A percentile compares a stretch with the other conserved stretches of the same genome.
Evolutionary conservation across 2,113 vertebrate genomes (phyloP).

Genomic region (Oenanthe oenanthe): DNA sequence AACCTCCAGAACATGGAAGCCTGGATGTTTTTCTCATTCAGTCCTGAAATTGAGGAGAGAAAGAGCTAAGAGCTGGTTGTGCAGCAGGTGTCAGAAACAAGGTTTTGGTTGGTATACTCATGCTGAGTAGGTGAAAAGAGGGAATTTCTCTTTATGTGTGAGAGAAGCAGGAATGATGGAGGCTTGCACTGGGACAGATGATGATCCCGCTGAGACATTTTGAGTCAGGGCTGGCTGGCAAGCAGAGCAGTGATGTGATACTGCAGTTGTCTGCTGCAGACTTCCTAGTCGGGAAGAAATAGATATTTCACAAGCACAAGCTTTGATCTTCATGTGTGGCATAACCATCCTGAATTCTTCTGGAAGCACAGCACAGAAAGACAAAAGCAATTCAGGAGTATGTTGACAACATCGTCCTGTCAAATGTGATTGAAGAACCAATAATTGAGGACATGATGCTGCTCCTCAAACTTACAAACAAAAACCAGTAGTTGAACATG

Average conservation of each 20-base stretch:
- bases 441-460: not conserved
- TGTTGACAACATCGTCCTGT: not conserved
- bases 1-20: not conserved
- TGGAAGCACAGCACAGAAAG: not conserved
- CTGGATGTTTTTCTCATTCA: not conserved
- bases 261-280: not conserved
- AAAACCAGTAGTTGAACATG: rapidly evolving
- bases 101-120: not conserved
- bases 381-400: not conserved
- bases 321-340: not conserved
- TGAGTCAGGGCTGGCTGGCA: not conserved
- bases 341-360: not conserved
- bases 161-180: not conserved
- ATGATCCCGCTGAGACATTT: not conserved
- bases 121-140: not conserved
- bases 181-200: not conserved
- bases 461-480: not conserved
- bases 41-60: not conserved
- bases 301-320: not conserved
- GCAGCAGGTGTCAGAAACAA: not conserved
- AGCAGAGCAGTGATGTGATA: not conserved
- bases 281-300: not conserved
- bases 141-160: not conserved
- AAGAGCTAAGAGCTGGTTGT: not conserved
- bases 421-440: not conserved